phyloP scores from a whole-genome alignment of 92 coral and sea anemone species.

The Porites cylindrica region DNA sequence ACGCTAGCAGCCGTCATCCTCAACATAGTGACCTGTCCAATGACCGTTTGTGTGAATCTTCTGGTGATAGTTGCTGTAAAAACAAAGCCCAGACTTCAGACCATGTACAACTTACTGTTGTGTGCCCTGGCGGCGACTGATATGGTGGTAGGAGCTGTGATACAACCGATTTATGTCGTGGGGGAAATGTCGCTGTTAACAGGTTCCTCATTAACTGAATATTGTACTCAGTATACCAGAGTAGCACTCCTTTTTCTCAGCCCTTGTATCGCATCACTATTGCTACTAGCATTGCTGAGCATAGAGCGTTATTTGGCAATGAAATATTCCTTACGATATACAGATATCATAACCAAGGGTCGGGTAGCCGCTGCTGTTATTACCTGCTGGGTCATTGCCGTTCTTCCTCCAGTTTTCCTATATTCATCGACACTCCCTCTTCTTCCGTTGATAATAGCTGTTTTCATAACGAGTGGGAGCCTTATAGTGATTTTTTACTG shows the following conservation, averaged over 20 bases:
- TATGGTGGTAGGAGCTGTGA: constrained; percentile 15
- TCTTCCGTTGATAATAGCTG: background rate
- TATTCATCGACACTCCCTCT: background rate
- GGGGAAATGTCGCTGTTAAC: constrained; percentile 8
- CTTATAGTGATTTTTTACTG: constrained; percentile 7
- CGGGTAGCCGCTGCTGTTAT: constrained; percentile 3
- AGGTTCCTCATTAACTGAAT: background rate
- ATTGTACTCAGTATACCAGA: background rate
- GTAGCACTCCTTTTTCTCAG: background rate
- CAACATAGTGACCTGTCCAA: background rate
- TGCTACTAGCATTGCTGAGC: constrained; percentile 18
- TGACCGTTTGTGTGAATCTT: constrained; percentile 5
- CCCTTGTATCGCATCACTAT: constrained; percentile 9
- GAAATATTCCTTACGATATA: constrained; percentile 16
- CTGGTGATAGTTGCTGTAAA: constrained; percentile 31
- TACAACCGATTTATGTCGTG: constrained; percentile 12
- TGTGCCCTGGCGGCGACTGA: constrained; percentile 28
- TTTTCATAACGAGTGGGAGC: background rate
- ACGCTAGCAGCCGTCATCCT: constrained; percentile 18
- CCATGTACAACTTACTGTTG: constrained; percentile 14
- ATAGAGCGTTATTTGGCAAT: background rate
- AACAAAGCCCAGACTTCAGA: constrained; percentile 22
- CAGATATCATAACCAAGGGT: background rate
- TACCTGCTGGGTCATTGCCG: background rate
- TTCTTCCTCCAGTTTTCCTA: background rate